Evolutionary conservation across 2,113 vertebrate species (phyloP).

Genomic region (Caranx ignobilis): DNA sequence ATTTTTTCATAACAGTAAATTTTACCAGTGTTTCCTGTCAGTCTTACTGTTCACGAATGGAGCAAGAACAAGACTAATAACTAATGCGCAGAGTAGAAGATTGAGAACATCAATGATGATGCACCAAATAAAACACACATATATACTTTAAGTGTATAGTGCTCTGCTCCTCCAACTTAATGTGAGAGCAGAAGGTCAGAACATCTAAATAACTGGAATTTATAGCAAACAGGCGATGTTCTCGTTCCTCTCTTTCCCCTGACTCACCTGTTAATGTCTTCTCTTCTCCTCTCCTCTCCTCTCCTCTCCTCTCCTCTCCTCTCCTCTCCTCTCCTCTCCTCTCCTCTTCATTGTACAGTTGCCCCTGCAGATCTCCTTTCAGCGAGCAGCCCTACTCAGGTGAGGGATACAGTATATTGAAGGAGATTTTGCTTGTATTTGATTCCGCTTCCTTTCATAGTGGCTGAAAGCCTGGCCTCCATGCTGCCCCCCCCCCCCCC

Average conservation of each 20-base stretch:
- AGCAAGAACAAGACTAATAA: background rate
- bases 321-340: conserved; percentile 45
- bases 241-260: background rate
- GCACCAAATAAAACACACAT: background rate
- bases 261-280: conserved; percentile 32
- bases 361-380: conserved; percentile 78
- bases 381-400: conserved; percentile 79
- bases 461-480: conserved; percentile 85
- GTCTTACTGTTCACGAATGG: background rate
- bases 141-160: background rate
- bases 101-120: background rate
- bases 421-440: conserved; percentile 84
- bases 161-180: background rate
- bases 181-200: background rate
- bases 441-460: conserved; percentile 85
- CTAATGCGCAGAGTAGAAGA: background rate
- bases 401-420: conserved; percentile 84
- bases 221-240: background rate
- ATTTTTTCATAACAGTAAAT: too few relatives aligned
- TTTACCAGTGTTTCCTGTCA: too few relatives aligned
- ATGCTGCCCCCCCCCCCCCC: conserved; percentile 41
- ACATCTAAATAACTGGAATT: background rate
- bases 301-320: too few relatives aligned
- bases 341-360: conserved; percentile 76
- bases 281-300: too few relatives aligned